These are phyloP conservation scores for Macaca nemestrina DNA, from an alignment of 2,113 vertebrate genomes.

Conservation along the genomic window DNA sequence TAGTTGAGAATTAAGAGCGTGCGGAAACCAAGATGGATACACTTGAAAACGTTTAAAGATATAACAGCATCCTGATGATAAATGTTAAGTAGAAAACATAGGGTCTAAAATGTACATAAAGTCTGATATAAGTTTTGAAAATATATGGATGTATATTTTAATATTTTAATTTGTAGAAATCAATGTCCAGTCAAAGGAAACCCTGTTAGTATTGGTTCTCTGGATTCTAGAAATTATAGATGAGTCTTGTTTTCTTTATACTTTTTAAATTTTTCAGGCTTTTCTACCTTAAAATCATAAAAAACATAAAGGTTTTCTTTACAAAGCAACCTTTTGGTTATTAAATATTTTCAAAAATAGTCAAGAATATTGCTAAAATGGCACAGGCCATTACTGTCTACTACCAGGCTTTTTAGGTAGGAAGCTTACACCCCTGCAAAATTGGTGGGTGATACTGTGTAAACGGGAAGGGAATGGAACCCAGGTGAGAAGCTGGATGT, in stretches of 20 bases:
- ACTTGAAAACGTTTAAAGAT: neutral
- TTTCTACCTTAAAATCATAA: neutral
- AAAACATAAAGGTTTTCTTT: neutral
- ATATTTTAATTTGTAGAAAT: constrained; percentile 11
- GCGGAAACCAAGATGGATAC: neutral
- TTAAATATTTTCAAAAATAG: neutral
- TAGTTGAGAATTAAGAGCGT: neutral
- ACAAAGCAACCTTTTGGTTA: neutral
- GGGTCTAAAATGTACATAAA: constrained; percentile 11
- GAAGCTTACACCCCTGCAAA: neutral
- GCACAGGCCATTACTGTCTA: fast-evolving
- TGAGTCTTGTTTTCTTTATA: neutral
- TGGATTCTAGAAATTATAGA: neutral
- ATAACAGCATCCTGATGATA: neutral
- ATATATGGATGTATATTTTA: neutral
- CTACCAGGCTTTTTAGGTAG: neutral
- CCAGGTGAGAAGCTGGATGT: neutral
- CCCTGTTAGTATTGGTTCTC: neutral
- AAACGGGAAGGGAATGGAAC: neutral
- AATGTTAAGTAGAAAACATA: neutral
- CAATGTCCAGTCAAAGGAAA: neutral
- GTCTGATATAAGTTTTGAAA: neutral
- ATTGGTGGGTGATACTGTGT: neutral
- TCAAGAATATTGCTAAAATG: neutral
- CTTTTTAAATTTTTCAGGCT: neutral